Conservation (phyloP, 2,888 invertebrate genomes). For the Sceliomorpha sp. region DNA sequence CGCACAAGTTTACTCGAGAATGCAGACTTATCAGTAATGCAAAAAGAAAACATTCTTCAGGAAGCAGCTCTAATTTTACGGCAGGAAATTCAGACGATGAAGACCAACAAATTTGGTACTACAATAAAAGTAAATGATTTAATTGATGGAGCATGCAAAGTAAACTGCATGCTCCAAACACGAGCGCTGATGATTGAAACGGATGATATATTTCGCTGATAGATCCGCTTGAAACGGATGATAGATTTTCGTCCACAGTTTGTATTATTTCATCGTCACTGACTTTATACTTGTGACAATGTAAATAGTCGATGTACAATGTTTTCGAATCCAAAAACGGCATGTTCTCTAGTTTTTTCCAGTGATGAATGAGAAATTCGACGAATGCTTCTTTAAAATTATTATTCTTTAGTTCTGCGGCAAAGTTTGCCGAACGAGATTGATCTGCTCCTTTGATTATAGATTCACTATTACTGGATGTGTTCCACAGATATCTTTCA, state of each 20-base stretch:
- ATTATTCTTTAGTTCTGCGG: constrained; percentile 50
- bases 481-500: constrained; percentile 13
- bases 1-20: not conserved
- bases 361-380: constrained; percentile 50
- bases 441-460: constrained; percentile 3
- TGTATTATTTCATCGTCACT: constrained; percentile 10
- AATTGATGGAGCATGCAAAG: constrained; percentile 6
- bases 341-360: constrained; percentile 37
- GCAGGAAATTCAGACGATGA: not conserved
- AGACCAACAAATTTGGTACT: constrained; percentile 1
- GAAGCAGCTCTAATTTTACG: constrained; percentile 9
- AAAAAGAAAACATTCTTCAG: constrained; percentile 11
- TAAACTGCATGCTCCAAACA: too few species aligned
- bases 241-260: not conserved
- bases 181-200: too few species aligned
- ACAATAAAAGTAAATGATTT: not conserved
- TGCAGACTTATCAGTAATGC: constrained; percentile 1
- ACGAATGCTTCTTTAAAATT: constrained; percentile 38
- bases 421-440: constrained; percentile 1
- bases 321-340: constrained; percentile 42
- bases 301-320: constrained; percentile 50
- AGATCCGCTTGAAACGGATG: not conserved
- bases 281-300: constrained; percentile 34
- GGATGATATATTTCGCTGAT: too few species aligned
- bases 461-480: not conserved